Base-by-base conservation (phyloP, 2,113 vertebrate genomes). In the Galeopterus variegatus region DNA sequence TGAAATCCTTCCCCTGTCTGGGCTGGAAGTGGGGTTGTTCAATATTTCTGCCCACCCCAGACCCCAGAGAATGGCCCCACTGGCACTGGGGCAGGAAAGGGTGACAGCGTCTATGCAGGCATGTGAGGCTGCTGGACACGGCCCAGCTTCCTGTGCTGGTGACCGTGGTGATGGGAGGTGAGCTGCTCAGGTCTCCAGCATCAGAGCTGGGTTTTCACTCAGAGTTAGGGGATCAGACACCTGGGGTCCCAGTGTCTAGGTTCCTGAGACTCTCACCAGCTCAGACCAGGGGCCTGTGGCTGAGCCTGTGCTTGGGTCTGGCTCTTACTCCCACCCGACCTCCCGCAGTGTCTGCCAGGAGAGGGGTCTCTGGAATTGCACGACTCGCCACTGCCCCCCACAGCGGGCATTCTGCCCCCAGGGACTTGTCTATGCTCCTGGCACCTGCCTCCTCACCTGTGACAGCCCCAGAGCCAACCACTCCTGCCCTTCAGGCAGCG, bases 381-480 rank as follows among this genome's bases (percentile, higher is more conserved):
- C 98, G 0, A 94, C 98, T 7, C 65, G 58, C 8, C 95, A 1
- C 87, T 99, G 99, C 64, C 97, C 98, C 13, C 89, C 18, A 0
- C 88, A 96, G 8, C 79, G 97, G 18, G 98, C 97, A 6, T 96
- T 94, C 75, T 99, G 99, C 86, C 99, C 99, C 0, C 98, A 98
- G 4, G 98, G 98, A 26, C 98, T 99, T 76, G 23, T 99, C 81
- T 99, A 99, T 12, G 96, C 98, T 0, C 98, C 99, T 0, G 98
- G 98, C 2, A 98, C 99, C 96, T 99, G 99, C 97, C 98, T 99
- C 73, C 98, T 98, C 81, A 99, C 99, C 96, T 99, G 99, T 58
- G 98, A 99, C 79, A 98, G 97, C 24, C 88, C 98, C 56, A 97
- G 98, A 14, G 52, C 96, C 36, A 76, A 95, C 17, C 72, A 80